Percentiles rank a stretch among this genome's conserved stretches.
Evolutionary conservation across 2,888 invertebrate species (phyloP).

Genomic region (Agonum fuliginosum): DNA sequence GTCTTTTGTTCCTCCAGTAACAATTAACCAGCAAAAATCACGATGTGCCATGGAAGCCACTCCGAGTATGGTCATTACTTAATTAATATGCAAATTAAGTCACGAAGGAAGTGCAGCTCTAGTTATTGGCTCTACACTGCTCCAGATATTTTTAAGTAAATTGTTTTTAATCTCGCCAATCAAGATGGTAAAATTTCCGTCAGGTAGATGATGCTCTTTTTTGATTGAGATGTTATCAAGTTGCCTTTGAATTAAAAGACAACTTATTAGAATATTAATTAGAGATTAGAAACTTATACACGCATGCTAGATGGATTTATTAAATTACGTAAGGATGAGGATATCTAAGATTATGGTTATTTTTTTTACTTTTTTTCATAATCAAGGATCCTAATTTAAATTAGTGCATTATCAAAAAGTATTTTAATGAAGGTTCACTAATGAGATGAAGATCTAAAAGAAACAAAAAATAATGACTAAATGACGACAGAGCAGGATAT

Average conservation of each 20-base stretch:
- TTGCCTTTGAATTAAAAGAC: conserved; percentile 3
- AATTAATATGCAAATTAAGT: conserved; percentile 33
- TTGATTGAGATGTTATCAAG: conserved; percentile 30
- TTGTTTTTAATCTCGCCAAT: conserved; percentile 22
- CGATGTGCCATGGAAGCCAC: background rate
- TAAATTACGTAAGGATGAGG: conserved; percentile 12
- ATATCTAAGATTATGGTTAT: conserved; percentile 2
- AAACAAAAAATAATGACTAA: too few relatives aligned
- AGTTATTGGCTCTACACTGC: conserved; percentile 36
- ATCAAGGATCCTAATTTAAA: background rate
- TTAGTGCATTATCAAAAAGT: background rate
- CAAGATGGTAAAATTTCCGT: conserved; percentile 25
- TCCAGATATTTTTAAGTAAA: conserved; percentile 22
- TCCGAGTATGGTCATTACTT: conserved; percentile 23
- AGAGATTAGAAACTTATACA: conserved; percentile 16
- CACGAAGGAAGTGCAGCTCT: conserved; percentile 5
- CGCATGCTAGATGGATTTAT: background rate
- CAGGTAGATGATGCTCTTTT: background rate
- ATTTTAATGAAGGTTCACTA: background rate
- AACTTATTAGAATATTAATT: conserved; percentile 39
- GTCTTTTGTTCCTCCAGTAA: background rate
- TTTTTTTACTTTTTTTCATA: background rate
- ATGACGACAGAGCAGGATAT: too few relatives aligned
- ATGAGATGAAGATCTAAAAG: background rate
- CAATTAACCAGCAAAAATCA: conserved; percentile 19